phyloP scores from a whole-genome alignment of 2,797 vertebrate species.

The Chelon labrosus region DNA sequence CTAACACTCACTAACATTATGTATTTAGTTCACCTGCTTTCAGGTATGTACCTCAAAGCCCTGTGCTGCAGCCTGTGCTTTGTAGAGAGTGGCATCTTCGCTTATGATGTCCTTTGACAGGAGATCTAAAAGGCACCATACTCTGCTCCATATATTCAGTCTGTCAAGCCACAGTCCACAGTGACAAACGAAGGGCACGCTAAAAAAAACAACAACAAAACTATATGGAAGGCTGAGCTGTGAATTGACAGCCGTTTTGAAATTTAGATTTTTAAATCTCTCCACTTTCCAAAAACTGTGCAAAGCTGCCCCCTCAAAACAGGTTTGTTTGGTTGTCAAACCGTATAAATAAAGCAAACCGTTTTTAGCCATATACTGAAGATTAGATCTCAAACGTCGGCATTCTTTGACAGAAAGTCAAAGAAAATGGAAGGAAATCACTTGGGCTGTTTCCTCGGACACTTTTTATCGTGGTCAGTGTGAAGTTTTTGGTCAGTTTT shows the following conservation, averaged over 20 bases:
- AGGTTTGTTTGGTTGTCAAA: conserved; percentile 60
- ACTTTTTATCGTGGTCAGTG: neutral
- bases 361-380: conserved; percentile 40
- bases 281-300: conserved; percentile 37
- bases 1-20: too few species aligned
- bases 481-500: neutral
- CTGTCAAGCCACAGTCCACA: conserved; percentile 58
- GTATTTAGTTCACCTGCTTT: neutral
- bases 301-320: conserved; percentile 32
- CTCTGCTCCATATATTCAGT: conserved; percentile 50
- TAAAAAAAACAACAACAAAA: conserved; percentile 15
- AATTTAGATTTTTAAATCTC: conserved; percentile 66
- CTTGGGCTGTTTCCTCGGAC: neutral
- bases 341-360: conserved; percentile 32
- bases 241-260: conserved; percentile 68
- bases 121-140: conserved; percentile 59
- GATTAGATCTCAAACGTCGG: conserved; percentile 22
- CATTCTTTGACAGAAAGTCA: conserved; percentile 30
- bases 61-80: conserved; percentile 11
- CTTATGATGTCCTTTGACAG: conserved; percentile 68
- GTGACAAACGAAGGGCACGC: conserved; percentile 37
- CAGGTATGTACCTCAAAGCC: neutral
- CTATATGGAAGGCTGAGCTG: conserved; percentile 30
- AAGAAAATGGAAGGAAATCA: conserved; percentile 25
- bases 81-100: conserved; percentile 36